These are phyloP conservation scores for Hyperoplus immaculatus DNA, from an alignment of 2,797 vertebrate genomes.

Conservation along the genomic window DNA sequence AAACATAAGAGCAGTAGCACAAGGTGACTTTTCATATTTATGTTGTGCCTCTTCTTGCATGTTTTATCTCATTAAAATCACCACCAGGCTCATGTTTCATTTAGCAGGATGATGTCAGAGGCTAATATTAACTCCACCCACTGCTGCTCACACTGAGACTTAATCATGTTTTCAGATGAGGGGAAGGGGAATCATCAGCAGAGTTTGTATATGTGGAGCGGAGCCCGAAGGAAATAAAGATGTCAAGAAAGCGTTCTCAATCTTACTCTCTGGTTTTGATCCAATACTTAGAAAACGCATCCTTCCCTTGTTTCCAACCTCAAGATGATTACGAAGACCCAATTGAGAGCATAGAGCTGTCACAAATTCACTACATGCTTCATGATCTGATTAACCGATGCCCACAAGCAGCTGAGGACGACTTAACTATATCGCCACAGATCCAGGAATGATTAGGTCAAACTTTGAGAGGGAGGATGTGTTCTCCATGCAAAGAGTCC, in stretches of 20 bases:
- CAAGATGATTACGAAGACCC: constrained; percentile 46
- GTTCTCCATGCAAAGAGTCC: constrained; percentile 27
- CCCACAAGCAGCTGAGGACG: not conserved
- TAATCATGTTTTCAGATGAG: constrained; percentile 19
- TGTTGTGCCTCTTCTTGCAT: not conserved
- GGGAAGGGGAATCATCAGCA: constrained; percentile 25
- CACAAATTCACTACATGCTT: constrained; percentile 8
- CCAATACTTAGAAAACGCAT: constrained; percentile 72
- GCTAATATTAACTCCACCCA: constrained; percentile 9
- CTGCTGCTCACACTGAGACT: not conserved
- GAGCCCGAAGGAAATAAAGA: constrained; percentile 48
- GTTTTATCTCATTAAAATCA: not conserved
- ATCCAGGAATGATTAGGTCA: constrained; percentile 34
- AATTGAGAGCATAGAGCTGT: constrained; percentile 24
- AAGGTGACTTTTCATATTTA: not conserved
- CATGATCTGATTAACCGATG: constrained; percentile 29
- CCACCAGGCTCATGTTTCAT: not conserved
- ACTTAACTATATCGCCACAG: not conserved
- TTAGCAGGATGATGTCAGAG: not conserved
- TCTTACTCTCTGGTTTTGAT: constrained; percentile 55
- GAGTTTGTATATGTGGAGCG: constrained; percentile 32
- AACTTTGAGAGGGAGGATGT: constrained; percentile 25
- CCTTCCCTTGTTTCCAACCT: constrained; percentile 63
- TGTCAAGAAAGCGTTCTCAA: constrained; percentile 36
- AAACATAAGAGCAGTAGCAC: not conserved